These are phyloP conservation scores for Lithosia quadra DNA, from an alignment of 2,888 invertebrate species.

Conservation along the genomic window DNA sequence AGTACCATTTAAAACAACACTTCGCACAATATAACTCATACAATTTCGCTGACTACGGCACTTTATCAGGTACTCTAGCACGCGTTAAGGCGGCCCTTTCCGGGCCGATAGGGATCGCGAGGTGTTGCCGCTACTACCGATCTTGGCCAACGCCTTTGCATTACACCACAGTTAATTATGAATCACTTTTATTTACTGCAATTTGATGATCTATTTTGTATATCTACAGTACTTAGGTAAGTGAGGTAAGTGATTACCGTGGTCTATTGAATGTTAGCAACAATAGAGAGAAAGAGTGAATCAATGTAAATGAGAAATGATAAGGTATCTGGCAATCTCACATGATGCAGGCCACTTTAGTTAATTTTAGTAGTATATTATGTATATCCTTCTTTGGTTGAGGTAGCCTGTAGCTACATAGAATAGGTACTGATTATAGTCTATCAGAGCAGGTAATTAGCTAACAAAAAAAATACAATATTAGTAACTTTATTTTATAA, in stretches of 20 bases:
- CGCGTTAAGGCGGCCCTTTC: slow-evolving; percentile 72
- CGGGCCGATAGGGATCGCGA: slow-evolving; percentile 74
- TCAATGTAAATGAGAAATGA: neutral
- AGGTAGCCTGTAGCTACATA: too few species aligned
- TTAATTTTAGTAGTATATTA: too few species aligned
- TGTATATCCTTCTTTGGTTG: too few species aligned
- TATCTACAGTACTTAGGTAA: neutral
- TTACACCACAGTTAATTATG: slow-evolving; percentile 75
- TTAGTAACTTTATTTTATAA: too few species aligned
- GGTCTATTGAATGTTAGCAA: neutral
- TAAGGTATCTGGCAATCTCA: neutral
- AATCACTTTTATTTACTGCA: slow-evolving; percentile 71
- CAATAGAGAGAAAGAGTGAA: neutral
- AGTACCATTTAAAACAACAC: slow-evolving; percentile 70
- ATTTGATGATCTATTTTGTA: slow-evolving; percentile 39
- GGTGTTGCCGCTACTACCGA: slow-evolving; percentile 74
- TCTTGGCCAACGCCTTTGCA: slow-evolving; percentile 71
- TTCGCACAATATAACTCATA: slow-evolving; percentile 74
- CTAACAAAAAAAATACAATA: too few species aligned
- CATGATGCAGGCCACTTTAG: neutral
- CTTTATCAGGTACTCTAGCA: slow-evolving; percentile 70
- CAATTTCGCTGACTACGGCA: slow-evolving; percentile 63
- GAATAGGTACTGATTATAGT: neutral
- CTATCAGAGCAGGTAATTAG: too few species aligned
- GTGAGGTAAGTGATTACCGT: neutral